Base-by-base conservation (phyloP, 1,140 invertebrate species). In the Dryas iulia region DNA sequence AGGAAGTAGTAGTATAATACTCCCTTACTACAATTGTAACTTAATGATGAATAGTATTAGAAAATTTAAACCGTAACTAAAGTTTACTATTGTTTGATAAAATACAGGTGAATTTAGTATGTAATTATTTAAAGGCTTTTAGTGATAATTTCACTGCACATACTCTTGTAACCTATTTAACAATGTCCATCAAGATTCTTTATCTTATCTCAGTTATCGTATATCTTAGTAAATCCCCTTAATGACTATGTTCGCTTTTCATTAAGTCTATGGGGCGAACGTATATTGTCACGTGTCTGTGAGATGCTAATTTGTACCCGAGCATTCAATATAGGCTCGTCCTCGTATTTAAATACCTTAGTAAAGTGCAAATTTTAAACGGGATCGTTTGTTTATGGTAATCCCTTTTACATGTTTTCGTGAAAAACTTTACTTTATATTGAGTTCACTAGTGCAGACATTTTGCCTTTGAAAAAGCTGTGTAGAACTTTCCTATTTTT, bases 261-360 rank as follows among this genome's bases (percentile, higher is more conserved):
- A 91, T 91, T 89, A 87, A 89, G 77, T 81, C 76, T 72, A 72
- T 76, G 73, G 75, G 74, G 77, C 75, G 76, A 67, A 74, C 70
- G 79, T 81, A 81, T 87, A 85, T 86, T 85, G 82, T 89, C 79
- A 80, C 85, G 73, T 68, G 82, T 89, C 86, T 86, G 66, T 89
- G 84, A 88, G 77, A 91, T 91, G 89, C 87, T 87, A 91, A 91
- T 91, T 85, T 81, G 70, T 80, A 76, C 80, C 76, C 79, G 82
- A 81, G 82, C 81, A 81, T 69, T 79, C 88, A 87, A 91, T 90
- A 89, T 84, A 72, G 64, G 78, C 74, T 65, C 73, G 76, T 77
- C 74, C 59, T 26, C 70, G 69, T 76, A 76, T 73, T 82, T 65
- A 72, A 68, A 68, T 73, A 73, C 78, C 80, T 87, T 89, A 87